Evolutionary conservation across 2,797 vertebrate species (phyloP).

Genomic region (Myotis myotis): DNA sequence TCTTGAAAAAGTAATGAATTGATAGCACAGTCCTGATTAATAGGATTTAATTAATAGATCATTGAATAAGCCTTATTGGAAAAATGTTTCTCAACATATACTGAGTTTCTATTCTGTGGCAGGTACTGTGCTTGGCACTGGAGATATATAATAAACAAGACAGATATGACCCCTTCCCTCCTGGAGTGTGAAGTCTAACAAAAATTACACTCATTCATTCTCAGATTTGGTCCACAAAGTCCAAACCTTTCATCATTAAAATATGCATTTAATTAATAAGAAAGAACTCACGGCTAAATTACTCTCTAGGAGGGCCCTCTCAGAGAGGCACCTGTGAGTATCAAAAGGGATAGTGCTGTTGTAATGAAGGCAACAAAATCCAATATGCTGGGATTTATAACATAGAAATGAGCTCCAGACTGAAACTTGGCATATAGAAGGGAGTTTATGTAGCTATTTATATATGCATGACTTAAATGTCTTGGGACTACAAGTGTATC

Average conservation of each 20-base stretch:
- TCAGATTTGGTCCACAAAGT: constrained; percentile 19
- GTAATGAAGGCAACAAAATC: constrained; percentile 55
- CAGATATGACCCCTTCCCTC: neutral
- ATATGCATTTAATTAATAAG: constrained; percentile 51
- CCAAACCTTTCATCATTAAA: constrained; percentile 19
- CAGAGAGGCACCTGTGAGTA: constrained; percentile 6
- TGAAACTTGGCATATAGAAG: constrained; percentile 69
- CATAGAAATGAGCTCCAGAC: constrained; percentile 54
- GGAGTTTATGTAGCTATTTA: constrained; percentile 73
- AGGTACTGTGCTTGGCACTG: neutral
- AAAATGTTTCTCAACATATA: constrained; percentile 20
- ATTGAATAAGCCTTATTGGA: constrained; percentile 5
- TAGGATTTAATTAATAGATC: constrained; percentile 41
- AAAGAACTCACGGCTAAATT: neutral
- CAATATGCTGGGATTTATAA: constrained; percentile 57
- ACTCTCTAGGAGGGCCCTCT: neutral
- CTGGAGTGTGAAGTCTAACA: neutral
- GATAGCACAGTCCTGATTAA: neutral
- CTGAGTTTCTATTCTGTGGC: neutral
- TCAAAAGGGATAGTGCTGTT: constrained; percentile 47
- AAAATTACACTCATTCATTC: constrained; percentile 39
- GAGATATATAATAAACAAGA: neutral
- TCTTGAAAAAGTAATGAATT: constrained; percentile 37
- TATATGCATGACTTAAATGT: constrained; percentile 67
- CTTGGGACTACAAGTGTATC: constrained; percentile 65